Conservation (phyloP, 2,797 vertebrate genomes). For the Sphenopsis melanotis region DNA sequence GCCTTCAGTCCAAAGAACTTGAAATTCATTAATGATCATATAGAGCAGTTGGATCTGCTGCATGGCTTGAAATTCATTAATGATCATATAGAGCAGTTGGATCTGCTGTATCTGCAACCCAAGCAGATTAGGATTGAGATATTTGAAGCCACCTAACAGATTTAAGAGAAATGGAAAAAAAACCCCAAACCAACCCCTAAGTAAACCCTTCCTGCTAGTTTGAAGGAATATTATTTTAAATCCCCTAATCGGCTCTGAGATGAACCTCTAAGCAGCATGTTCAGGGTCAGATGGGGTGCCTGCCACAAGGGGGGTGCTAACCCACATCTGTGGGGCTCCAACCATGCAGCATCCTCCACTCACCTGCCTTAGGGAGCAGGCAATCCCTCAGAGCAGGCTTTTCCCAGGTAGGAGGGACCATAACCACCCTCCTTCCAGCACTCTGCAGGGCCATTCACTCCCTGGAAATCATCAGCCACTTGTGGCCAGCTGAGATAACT, state of each 20-base stretch:
- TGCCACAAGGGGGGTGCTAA: not conserved
- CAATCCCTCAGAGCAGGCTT: not conserved
- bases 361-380: not conserved
- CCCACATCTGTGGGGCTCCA: not conserved
- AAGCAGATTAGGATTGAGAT: not conserved
- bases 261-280: conserved; percentile 4
- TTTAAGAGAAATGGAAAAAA: not conserved
- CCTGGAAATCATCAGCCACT: not conserved
- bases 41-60: not conserved
- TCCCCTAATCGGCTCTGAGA: conserved; percentile 47
- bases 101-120: not conserved
- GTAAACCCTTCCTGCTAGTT: conserved; percentile 26
- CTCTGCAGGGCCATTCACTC: not conserved
- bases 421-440: not conserved
- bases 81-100: not conserved
- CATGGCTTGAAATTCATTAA: not conserved
- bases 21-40: not conserved
- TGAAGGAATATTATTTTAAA: conserved; percentile 42
- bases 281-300: not conserved
- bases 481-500: not conserved
- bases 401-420: not conserved
- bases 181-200: not conserved
- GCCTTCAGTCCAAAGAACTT: not conserved
- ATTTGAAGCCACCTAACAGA: not conserved
- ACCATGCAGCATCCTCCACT: not conserved